Conservation (phyloP, 2,888 invertebrate genomes). For the Ypsolopha sequella region DNA sequence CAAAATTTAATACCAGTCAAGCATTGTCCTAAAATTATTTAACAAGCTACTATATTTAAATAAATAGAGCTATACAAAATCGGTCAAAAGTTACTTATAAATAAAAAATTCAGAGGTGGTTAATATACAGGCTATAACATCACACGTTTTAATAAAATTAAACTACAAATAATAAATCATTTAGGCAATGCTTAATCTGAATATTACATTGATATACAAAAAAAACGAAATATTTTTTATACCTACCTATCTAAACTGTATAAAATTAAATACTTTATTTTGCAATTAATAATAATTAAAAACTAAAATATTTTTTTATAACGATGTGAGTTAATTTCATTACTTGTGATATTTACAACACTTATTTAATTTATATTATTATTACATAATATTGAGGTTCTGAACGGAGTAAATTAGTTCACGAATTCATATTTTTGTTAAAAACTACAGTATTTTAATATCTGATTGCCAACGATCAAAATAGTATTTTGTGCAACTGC, state of each 20-base stretch:
- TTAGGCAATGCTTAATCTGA: conserved; percentile 11
- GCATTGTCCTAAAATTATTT: conserved; percentile 17
- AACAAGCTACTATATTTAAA: conserved; percentile 1
- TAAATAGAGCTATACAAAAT: conserved; percentile 1
- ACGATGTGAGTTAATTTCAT: too few species aligned
- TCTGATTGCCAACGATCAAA: too few species aligned
- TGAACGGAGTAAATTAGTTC: too few species aligned
- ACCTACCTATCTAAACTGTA: conserved; percentile 25
- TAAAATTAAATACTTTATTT: conserved; percentile 42
- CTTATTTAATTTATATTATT: too few species aligned
- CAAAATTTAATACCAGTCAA: conserved; percentile 41
- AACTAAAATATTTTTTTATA: conserved; percentile 15
- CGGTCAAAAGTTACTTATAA: background rate
- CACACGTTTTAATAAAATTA: background rate
- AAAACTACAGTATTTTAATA: too few species aligned
- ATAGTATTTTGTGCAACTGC: too few species aligned
- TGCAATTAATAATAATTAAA: background rate
- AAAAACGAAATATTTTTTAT: conserved; percentile 11
- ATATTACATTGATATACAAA: conserved; percentile 12
- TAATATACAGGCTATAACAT: background rate
- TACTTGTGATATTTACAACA: too few species aligned
- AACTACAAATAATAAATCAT: background rate
- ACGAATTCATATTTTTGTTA: too few species aligned
- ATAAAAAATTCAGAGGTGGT: background rate
- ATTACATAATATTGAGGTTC: too few species aligned